These are phyloP conservation scores for Todus mexicanus DNA, from an alignment of 2,797 vertebrate genomes.

Conservation along the genomic window DNA sequence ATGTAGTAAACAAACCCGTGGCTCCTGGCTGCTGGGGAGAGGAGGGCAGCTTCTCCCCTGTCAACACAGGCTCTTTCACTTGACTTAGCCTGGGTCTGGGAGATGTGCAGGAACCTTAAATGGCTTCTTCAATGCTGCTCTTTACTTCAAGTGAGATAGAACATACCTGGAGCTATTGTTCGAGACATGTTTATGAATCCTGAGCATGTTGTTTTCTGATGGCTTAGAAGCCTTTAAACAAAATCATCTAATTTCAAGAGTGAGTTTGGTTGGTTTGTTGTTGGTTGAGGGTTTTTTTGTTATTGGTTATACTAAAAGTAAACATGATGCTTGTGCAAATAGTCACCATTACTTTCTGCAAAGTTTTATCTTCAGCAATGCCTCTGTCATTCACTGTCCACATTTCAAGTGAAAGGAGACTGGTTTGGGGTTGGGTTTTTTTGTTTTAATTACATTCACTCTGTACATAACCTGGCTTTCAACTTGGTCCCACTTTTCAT, in stretches of 20 bases:
- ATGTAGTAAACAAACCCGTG: not conserved
- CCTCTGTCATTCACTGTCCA: not conserved
- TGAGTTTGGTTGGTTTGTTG: too few relatives aligned
- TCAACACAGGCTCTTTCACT: not conserved
- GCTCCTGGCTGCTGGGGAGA: not conserved
- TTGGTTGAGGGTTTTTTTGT: not conserved
- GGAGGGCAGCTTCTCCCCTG: not conserved
- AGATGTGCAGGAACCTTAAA: not conserved
- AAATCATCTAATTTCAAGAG: not conserved
- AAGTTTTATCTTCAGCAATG: not conserved
- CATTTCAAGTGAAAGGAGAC: not conserved
- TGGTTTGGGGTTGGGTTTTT: not conserved
- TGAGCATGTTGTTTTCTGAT: not conserved
- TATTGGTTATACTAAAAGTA: not conserved
- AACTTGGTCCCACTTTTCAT: not conserved
- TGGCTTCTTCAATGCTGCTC: not conserved
- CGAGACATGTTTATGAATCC: not conserved
- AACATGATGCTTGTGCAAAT: not conserved
- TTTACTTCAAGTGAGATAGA: not conserved
- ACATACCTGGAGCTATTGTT: not conserved
- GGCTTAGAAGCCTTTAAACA: not conserved
- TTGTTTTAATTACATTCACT: not conserved
- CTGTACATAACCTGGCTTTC: not conserved
- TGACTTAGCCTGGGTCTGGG: not conserved
- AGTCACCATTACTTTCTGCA: not conserved